Evolutionary conservation across 2,888 invertebrate species (phyloP).

Genomic region (Parasteatoda lunata): DNA sequence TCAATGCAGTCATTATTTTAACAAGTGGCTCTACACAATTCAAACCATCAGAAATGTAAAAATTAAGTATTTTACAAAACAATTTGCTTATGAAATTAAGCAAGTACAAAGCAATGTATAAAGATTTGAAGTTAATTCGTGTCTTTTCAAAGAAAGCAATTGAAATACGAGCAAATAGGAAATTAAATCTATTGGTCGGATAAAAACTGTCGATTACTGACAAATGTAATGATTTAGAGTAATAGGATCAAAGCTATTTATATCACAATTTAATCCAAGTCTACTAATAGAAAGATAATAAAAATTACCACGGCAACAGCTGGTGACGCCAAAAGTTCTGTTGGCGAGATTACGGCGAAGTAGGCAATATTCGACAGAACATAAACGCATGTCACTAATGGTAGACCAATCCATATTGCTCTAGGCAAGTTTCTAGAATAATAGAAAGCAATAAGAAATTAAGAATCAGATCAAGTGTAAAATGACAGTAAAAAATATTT

Average conservation of each 20-base stretch:
- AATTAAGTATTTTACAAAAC: no score
- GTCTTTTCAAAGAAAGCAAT: no score
- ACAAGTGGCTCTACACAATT: no score
- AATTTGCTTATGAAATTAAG: no score
- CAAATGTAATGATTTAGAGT: no score
- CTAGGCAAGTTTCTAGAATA: conserved; percentile 87
- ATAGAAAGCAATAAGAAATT: not conserved
- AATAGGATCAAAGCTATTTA: conserved; percentile 2
- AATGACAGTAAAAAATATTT: not conserved
- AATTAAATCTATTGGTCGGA: no score
- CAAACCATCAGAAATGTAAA: no score
- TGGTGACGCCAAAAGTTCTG: conserved; percentile 85
- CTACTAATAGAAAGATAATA: not conserved
- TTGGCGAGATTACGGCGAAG: conserved; percentile 87
- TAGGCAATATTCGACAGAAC: conserved; percentile 93
- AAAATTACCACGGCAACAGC: conserved; percentile 89
- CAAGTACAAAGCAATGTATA: no score
- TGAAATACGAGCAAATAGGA: no score
- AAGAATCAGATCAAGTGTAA: not conserved
- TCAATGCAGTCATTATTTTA: no score
- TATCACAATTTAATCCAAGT: not conserved
- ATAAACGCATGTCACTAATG: conserved; percentile 90
- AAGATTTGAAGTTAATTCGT: no score
- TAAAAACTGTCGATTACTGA: no score
- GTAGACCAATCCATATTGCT: conserved; percentile 95